These are phyloP conservation scores for Copidosoma aretas DNA, from an alignment of 2,888 invertebrate species.

Conservation along the genomic window DNA sequence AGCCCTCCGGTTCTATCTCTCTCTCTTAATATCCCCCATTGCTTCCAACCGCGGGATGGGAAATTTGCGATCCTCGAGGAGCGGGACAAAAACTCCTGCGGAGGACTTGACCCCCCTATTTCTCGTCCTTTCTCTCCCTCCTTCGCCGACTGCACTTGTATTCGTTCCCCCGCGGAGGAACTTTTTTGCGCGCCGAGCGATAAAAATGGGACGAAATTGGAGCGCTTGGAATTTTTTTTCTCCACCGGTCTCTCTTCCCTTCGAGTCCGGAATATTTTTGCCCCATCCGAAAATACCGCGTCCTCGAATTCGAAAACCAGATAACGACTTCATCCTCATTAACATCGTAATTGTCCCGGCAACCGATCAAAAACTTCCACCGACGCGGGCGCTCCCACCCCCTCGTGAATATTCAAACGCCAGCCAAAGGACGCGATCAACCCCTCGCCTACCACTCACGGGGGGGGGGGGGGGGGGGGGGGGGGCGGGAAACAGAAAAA, in stretches of 20 bases:
- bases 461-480: too few relatives aligned
- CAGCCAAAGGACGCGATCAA: background rate
- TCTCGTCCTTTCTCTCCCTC: background rate
- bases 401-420: background rate
- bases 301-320: background rate
- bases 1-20: conserved; percentile 11
- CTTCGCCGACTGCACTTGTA: background rate
- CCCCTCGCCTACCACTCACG: background rate
- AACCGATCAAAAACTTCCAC: background rate
- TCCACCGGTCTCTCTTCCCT: background rate
- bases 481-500: background rate
- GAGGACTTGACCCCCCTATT: background rate
- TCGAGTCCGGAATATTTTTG: background rate
- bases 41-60: background rate
- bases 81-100: background rate
- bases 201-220: conserved; percentile 6
- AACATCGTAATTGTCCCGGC: background rate
- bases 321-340: too few relatives aligned
- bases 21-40: conserved; percentile 22
- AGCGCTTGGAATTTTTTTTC: conserved; percentile 14
- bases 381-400: background rate
- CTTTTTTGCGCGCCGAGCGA: background rate
- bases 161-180: background rate
- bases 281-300: background rate
- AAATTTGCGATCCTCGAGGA: conserved; percentile 13